These are phyloP conservation scores for Drosophila eohydei DNA, from an alignment of 2,888 invertebrate species.

Conservation along the genomic window DNA sequence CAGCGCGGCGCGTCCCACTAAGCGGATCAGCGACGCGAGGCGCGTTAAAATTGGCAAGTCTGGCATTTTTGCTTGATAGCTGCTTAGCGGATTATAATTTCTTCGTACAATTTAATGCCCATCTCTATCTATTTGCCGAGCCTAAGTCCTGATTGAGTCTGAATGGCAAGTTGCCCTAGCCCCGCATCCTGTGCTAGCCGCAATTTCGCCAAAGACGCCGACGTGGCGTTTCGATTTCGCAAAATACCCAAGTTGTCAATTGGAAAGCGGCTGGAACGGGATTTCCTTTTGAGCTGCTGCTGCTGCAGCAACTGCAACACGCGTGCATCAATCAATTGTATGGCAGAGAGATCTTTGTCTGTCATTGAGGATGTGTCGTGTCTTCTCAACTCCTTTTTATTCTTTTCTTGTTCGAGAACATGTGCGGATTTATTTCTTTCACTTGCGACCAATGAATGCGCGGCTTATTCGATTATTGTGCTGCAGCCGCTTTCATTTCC, in stretches of 20 bases:
- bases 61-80: slow-evolving; percentile 21
- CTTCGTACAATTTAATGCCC: slow-evolving; percentile 52
- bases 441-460: slow-evolving; percentile 69
- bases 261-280: slow-evolving; percentile 25
- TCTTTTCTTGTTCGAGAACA: slow-evolving; percentile 48
- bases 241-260: slow-evolving; percentile 47
- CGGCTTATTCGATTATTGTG: slow-evolving; percentile 79
- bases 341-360: slow-evolving; percentile 42
- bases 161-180: slow-evolving; percentile 20
- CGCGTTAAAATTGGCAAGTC: slow-evolving; percentile 60
- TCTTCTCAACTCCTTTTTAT: slow-evolving; percentile 62
- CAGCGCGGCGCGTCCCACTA: slow-evolving; percentile 36
- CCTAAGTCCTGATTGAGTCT: slow-evolving; percentile 69
- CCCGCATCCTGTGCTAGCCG: neutral
- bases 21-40: slow-evolving; percentile 56
- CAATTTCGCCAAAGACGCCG: slow-evolving; percentile 23
- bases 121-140: slow-evolving; percentile 41
- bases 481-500: slow-evolving; percentile 72
- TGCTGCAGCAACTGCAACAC: slow-evolving; percentile 52
- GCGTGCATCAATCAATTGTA: slow-evolving; percentile 68
- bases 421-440: slow-evolving; percentile 78
- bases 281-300: slow-evolving; percentile 61
- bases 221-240: slow-evolving; percentile 47
- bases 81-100: slow-evolving; percentile 69
- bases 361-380: slow-evolving; percentile 47